A percentile compares a stretch with the other conserved stretches of the same genome.
Evolutionary conservation across 2,888 invertebrate species (phyloP).

Genomic region (Microctonus brassicae): DNA sequence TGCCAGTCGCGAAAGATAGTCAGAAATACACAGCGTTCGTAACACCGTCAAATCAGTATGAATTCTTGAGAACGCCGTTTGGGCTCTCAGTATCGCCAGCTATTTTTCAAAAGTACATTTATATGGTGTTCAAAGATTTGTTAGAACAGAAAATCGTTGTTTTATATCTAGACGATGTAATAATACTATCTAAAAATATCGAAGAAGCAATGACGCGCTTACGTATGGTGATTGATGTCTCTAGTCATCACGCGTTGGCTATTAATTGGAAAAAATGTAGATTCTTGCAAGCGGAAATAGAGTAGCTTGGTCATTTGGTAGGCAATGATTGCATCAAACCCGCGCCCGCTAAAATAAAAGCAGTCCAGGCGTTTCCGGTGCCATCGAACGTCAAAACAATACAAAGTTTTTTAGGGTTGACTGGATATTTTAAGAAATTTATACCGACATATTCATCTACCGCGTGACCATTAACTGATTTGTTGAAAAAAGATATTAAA

Average conservation of each 20-base stretch:
- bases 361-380: constrained; percentile 33
- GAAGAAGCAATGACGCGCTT: constrained; percentile 31
- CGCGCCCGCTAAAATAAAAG: constrained; percentile 40
- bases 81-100: no score
- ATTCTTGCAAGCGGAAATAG: constrained; percentile 40
- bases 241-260: constrained; percentile 37
- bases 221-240: constrained; percentile 37
- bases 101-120: constrained; percentile 41
- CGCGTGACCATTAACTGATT: constrained; percentile 40
- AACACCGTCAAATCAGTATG: no score
- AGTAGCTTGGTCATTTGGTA: constrained; percentile 43
- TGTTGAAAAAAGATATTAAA: constrained; percentile 16
- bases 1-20: constrained; percentile 45
- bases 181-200: constrained; percentile 33
- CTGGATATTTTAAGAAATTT: constrained; percentile 45
- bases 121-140: constrained; percentile 41
- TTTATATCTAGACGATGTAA: constrained; percentile 43
- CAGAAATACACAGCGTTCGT: constrained; percentile 50
- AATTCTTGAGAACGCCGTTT: no score
- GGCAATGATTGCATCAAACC: constrained; percentile 36
- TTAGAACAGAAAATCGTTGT: no score
- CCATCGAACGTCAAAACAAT: constrained; percentile 36
- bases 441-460: constrained; percentile 39
- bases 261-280: constrained; percentile 48
- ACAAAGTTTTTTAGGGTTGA: constrained; percentile 42